These are phyloP conservation scores for Epirrhoe alternata DNA, from an alignment of 2,888 invertebrate genomes.

Conservation along the genomic window DNA sequence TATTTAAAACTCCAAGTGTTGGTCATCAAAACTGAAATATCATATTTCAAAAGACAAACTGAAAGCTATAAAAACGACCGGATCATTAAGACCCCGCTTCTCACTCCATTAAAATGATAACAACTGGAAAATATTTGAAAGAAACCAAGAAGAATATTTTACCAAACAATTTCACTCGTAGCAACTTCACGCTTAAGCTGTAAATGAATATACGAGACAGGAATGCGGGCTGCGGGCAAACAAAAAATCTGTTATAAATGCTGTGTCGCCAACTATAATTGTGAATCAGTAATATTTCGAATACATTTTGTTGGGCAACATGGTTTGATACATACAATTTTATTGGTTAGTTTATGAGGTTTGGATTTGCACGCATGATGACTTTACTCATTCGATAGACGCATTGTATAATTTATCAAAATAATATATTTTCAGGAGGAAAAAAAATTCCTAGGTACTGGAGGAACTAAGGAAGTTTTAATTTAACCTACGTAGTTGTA, in stretches of 20 bases:
- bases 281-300: slow-evolving; percentile 47
- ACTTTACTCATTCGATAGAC: too few species aligned
- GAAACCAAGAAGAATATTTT: slow-evolving; percentile 22
- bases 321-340: too few species aligned
- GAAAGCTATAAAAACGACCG: slow-evolving; percentile 18
- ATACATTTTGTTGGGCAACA: too few species aligned
- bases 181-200: slow-evolving; percentile 38
- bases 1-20: not conserved
- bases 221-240: slow-evolving; percentile 39
- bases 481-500: too few species aligned
- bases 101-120: slow-evolving; percentile 33
- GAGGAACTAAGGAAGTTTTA: too few species aligned
- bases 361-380: too few species aligned
- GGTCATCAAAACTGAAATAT: not conserved
- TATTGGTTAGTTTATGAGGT: too few species aligned
- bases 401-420: too few species aligned
- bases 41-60: not conserved
- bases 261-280: slow-evolving; percentile 53
- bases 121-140: slow-evolving; percentile 19
- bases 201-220: slow-evolving; percentile 42
- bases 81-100: slow-evolving; percentile 27
- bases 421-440: too few species aligned
- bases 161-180: slow-evolving; percentile 30
- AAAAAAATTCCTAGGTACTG: too few species aligned
- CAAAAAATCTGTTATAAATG: slow-evolving; percentile 52